Base-by-base conservation (phyloP, 2,113 vertebrate genomes). In the Aspiorhynchus laticeps region DNA sequence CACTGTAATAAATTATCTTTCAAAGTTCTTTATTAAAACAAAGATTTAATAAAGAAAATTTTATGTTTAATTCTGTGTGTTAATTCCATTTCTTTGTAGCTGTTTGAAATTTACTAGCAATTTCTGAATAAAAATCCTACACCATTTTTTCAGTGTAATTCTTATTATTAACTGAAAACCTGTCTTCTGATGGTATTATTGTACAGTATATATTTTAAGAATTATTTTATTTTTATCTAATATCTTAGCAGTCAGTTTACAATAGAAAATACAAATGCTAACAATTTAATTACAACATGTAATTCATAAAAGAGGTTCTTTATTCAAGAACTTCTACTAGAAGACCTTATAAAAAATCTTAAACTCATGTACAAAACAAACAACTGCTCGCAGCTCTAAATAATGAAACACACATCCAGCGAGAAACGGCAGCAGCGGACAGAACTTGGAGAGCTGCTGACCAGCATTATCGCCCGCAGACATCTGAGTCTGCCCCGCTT, bases 391-490 rank as follows among this genome's bases (percentile, higher is more conserved):
- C 59, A 78, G 43, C 80, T 28, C 73, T 87, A 53, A 87, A 84
- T 87, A 84, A 87, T 87, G 80, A 87, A 87, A 83, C 28, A 14
- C 67, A 59, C 83, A 74, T 84, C 69, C 69, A 51, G 28, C 8
- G 17, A 46, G 41, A 83, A 86, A 86, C 78, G 53, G 59, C 48
- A 73, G 77, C 56, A 77, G 82, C 76, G 78, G 86, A 65, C 86
- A 43, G 33, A 48, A 84, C 80, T 77, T 75, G 31, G 76, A 31
- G 85, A 76, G 85, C 83, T 78, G 88, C 85, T 84, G 90, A 89
- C 83, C 87, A 86, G 86, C 77, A 73, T 46, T 86, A 90, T 86
- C 83, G 80, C 80, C 76, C 17, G 85, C 87, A 87, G 88, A 90
- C 88, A 90, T 91, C 88, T 74, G 56, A 77, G 85, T 73, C 82